Evolutionary conservation across 2,113 vertebrate genomes (phyloP).

Genomic region (Pachypanchax playfairii): DNA sequence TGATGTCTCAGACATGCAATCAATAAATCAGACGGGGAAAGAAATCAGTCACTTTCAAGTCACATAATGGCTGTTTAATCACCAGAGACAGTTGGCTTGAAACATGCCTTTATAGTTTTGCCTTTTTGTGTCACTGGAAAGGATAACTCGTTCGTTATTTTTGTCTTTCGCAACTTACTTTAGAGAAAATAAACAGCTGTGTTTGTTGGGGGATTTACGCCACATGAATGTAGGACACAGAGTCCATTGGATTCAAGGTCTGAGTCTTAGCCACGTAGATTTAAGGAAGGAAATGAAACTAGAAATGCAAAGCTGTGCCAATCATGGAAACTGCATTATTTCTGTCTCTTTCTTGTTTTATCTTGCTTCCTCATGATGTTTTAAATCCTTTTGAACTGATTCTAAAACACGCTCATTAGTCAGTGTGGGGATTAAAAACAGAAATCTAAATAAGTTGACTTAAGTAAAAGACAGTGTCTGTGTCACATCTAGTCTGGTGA

Average conservation of each 20-base stretch:
- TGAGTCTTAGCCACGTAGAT: slow-evolving; percentile 8
- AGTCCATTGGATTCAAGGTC: slow-evolving; percentile 9
- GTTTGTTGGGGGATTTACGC: slow-evolving; percentile 17
- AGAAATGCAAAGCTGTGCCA: background rate
- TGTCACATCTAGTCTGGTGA: slow-evolving; percentile 34
- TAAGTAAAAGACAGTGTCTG: slow-evolving; percentile 32
- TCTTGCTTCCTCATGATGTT: background rate
- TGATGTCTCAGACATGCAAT: no score
- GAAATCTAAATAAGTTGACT: slow-evolving; percentile 9
- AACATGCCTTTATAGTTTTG: no score
- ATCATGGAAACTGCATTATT: background rate
- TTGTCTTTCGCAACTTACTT: no score
- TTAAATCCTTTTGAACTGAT: slow-evolving; percentile 2
- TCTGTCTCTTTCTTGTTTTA: background rate
- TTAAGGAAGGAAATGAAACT: slow-evolving; percentile 19
- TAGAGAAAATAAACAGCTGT: slow-evolving; percentile 9
- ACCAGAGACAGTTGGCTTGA: no score
- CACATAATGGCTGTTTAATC: no score
- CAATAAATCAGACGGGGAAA: no score
- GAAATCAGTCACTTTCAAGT: no score
- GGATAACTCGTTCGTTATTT: no score
- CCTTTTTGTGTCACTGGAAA: no score
- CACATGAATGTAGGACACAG: slow-evolving; percentile 5
- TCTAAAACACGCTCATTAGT: slow-evolving; percentile 34
- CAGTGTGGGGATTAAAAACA: slow-evolving; percentile 25